A percentile compares a stretch with the other conserved stretches of the same genome.
Evolutionary conservation across 2,888 invertebrate species (phyloP).

Genomic region (Leptopilina syphax): DNA sequence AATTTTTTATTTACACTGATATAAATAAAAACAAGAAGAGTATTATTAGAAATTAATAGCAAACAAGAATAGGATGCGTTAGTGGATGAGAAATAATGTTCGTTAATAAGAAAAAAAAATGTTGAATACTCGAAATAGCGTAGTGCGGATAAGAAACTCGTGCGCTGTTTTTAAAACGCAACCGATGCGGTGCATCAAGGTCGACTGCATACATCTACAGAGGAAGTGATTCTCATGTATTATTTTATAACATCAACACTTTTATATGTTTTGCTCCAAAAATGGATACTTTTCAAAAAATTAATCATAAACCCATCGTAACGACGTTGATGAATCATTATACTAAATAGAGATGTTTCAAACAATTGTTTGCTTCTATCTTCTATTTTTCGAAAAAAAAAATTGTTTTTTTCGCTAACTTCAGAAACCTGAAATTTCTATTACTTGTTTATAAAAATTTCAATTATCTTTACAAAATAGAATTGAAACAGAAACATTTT

Average conservation of each 20-base stretch:
- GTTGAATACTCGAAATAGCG: constrained; percentile 29
- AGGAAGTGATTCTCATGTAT: constrained; percentile 30
- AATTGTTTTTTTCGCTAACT: no score
- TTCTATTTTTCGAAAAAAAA: no score
- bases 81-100: constrained; percentile 7
- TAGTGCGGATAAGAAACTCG: constrained; percentile 33
- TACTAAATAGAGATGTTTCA: no score
- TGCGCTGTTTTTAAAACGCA: constrained; percentile 28
- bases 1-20: no score
- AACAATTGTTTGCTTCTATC: no score
- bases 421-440: no score
- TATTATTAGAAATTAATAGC: neutral
- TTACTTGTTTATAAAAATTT: no score
- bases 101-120: constrained; percentile 8
- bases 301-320: no score
- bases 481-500: no score
- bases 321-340: no score
- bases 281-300: neutral
- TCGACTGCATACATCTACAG: constrained; percentile 25
- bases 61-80: constrained; percentile 1
- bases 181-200: constrained; percentile 34
- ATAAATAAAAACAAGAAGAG: neutral
- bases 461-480: no score
- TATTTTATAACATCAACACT: constrained; percentile 33
- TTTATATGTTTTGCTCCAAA: neutral